Conservation (phyloP, 2,888 invertebrate species). For the Caenorhabditis afra region DNA sequence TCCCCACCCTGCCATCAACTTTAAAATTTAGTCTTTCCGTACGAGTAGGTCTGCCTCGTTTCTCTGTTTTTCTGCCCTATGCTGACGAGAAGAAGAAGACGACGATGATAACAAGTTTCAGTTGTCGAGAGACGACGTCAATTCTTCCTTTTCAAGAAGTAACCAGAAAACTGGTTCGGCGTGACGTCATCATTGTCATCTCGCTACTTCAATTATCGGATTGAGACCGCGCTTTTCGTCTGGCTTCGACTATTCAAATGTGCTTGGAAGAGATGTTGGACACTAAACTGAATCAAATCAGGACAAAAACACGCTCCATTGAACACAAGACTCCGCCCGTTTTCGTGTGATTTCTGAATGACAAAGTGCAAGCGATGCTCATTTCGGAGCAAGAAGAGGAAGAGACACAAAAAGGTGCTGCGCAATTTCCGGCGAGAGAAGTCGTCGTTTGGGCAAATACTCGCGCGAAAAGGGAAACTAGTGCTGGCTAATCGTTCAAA, state of each 20-base stretch:
- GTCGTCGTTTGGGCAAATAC: slow-evolving; percentile 25
- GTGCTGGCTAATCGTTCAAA: slow-evolving; percentile 46
- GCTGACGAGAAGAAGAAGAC: slow-evolving; percentile 1
- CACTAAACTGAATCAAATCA: not conserved
- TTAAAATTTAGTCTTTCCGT: slow-evolving; percentile 25
- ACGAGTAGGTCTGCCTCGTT: slow-evolving; percentile 28
- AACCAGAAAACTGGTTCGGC: slow-evolving; percentile 26
- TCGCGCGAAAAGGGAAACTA: slow-evolving; percentile 20
- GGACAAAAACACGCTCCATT: no score
- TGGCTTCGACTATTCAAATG: not conserved
- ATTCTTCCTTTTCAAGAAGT: slow-evolving; percentile 6
- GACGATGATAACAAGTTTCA: slow-evolving; percentile 27
- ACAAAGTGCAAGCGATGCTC: not conserved
- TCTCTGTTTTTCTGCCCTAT: slow-evolving; percentile 33
- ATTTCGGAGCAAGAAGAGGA: slow-evolving; percentile 10
- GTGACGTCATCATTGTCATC: slow-evolving; percentile 19
- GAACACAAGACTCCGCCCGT: no score
- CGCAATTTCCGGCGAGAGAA: slow-evolving; percentile 30
- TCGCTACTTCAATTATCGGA: slow-evolving; percentile 33
- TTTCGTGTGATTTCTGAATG: not conserved
- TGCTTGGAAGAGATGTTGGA: no score
- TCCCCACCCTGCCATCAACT: slow-evolving; percentile 8
- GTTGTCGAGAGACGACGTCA: slow-evolving; percentile 20
- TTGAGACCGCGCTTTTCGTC: not conserved
- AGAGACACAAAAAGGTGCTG: slow-evolving; percentile 31